Evolutionary conservation across 1,140 invertebrate genomes (phyloP), one percentile per base, ranked within the genome.

Genomic region (Drosophila bocki): DNA sequence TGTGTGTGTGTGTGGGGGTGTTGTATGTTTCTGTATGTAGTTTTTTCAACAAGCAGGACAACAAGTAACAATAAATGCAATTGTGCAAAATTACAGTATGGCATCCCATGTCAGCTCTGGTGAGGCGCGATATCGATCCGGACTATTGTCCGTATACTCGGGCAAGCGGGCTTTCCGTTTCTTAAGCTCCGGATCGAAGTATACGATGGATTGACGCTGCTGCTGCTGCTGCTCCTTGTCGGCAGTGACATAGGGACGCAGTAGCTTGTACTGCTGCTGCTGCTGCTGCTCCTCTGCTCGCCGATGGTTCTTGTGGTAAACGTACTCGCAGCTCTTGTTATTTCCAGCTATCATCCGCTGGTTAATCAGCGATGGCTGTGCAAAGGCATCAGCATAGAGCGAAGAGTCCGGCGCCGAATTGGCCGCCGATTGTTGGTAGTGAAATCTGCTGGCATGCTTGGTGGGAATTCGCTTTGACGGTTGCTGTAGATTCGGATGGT

Each of bases 31-130:
- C 51, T 54, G 51, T 58, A 61, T 68, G 39, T 60, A 61, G 57
- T 80, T 41, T 58, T 44, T 32, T 60, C 39, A 67, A 44, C 35
- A 87, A 75, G 69, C 53, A 75, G 69, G 53, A 69, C 64, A 65
- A 69, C 64, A 65, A 75, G 37, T 58, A 78, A 70, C 53, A 75
- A 51, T 39, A 48, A 61, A 60, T 51, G 41, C 33, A 60, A 45
- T 64, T 58, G 29, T 58, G 22, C 47, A 75, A 82, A 82, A 80
- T 87, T 88, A 88, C 84, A 84, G 82, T 75, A 90, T 69, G 37
- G 54, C 39, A 62, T 77, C 79, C 84, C 84, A 90, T 22, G 77
- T 57, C 8, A 48, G 59, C 44, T 90, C 80, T 70, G 64, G 39
- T 1, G 59, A 26, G 3, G 45, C 42, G 39, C 51, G 50, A 59